These are phyloP conservation scores for Psephotus haematonotus DNA, from an alignment of 2,113 vertebrate species.

Conservation along the genomic window DNA sequence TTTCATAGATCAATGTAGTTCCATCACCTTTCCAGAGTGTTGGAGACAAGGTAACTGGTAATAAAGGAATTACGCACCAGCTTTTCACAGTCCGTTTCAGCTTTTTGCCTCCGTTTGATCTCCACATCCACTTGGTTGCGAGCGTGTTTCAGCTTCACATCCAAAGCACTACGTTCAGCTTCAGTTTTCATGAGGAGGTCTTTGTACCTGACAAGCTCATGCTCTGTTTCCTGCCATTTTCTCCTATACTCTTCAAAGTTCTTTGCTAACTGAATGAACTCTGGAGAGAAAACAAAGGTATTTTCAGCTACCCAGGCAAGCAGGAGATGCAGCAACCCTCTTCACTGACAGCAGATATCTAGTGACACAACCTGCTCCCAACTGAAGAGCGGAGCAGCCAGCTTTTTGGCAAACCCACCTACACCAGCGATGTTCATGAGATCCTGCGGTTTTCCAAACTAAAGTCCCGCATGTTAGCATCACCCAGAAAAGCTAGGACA, in stretches of 20 bases:
- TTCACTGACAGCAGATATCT: neutral
- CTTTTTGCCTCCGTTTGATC: conserved; percentile 92
- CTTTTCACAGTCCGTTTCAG: conserved; percentile 91
- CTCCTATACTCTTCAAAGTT: conserved; percentile 90
- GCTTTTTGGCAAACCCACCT: neutral
- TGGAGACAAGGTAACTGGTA: neutral
- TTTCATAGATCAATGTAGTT: neutral
- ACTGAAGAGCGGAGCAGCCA: neutral
- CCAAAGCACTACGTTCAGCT: conserved; percentile 87
- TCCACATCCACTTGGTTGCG: conserved; percentile 98
- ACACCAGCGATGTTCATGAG: neutral
- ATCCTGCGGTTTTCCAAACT: neutral
- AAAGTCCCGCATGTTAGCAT: neutral
- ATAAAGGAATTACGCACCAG: conserved; percentile 78
- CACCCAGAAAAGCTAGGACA: neutral
- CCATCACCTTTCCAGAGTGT: neutral
- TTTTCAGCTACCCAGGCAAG: neutral
- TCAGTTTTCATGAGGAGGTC: conserved; percentile 89
- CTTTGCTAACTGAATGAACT: conserved; percentile 89
- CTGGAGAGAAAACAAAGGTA: conserved; percentile 45
- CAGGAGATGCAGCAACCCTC: neutral
- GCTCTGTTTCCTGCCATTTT: conserved; percentile 82
- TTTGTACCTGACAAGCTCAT: conserved; percentile 83
- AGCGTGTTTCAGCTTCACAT: conserved; percentile 96
- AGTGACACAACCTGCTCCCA: neutral